These are phyloP conservation scores for Volucella inanis DNA, from an alignment of 2,888 invertebrate species.

Conservation along the genomic window DNA sequence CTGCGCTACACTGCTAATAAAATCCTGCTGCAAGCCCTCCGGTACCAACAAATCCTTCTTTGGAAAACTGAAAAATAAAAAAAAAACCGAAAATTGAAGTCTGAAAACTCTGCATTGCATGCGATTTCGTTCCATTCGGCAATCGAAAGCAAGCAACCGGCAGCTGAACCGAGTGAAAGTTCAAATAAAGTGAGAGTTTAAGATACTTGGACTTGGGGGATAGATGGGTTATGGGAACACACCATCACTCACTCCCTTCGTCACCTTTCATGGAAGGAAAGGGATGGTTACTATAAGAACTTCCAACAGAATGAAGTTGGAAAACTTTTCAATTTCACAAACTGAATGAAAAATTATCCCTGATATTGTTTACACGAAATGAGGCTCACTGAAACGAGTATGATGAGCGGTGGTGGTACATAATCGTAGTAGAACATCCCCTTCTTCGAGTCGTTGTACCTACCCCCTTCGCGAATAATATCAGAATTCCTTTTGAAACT, in stretches of 20 bases:
- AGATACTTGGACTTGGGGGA: slow-evolving; percentile 16
- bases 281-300: slow-evolving; percentile 18
- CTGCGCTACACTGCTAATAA: slow-evolving; percentile 23
- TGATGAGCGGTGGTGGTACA: no score
- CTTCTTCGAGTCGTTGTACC: no score
- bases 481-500: slow-evolving; percentile 6
- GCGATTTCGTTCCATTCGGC: background rate
- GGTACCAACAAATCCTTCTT: no score
- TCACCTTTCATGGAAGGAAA: background rate
- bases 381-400: slow-evolving; percentile 16
- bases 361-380: slow-evolving; percentile 66
- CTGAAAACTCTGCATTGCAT: slow-evolving; percentile 5
- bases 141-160: background rate
- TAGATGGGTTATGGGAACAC: no score
- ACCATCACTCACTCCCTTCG: no score
- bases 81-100: no score
- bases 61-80: no score
- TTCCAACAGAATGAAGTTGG: slow-evolving; percentile 48
- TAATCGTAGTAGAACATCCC: no score
- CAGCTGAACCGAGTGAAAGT: slow-evolving; percentile 34
- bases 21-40: background rate
- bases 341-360: slow-evolving; percentile 60
- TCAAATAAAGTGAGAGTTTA: slow-evolving; percentile 16
- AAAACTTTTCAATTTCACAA: slow-evolving; percentile 63
- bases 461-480: background rate